Percentiles rank a stretch among this genome's conserved stretches.
Evolutionary conservation across 2,113 vertebrate genomes (phyloP).

Genomic region (Gavialis gangeticus): DNA sequence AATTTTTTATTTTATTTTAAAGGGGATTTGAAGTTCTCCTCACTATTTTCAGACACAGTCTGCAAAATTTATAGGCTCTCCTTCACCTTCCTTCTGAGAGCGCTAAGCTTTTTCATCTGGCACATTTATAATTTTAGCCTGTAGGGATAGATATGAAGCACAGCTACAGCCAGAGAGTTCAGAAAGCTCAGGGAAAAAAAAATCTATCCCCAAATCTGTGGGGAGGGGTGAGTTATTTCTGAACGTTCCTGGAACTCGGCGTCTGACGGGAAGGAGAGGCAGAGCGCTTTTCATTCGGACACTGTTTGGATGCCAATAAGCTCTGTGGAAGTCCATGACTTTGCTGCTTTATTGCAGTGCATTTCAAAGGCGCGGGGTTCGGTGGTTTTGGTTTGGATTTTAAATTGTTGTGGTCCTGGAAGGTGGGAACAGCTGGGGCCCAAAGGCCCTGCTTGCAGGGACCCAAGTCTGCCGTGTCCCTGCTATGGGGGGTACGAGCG

Average conservation of each 20-base stretch:
- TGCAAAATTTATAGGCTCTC: conserved; percentile 66
- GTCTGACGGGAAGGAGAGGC: not conserved
- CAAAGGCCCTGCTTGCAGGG: not conserved
- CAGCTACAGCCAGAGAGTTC: rapidly evolving
- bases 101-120: conserved; percentile 30
- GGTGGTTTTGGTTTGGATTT: not conserved
- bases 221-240: not conserved
- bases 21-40: conserved; percentile 56
- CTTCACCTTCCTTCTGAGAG: conserved; percentile 51
- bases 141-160: not conserved
- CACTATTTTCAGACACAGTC: conserved; percentile 25
- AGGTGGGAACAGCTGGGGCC: too few species aligned
- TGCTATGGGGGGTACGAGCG: not conserved
- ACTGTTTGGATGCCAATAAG: not conserved
- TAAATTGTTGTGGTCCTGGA: too few species aligned
- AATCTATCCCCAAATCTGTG: not conserved
- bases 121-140: conserved; percentile 15
- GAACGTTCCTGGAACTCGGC: not conserved
- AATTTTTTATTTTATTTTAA: not conserved
- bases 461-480: not conserved
- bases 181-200: not conserved
- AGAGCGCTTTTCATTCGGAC: not conserved
- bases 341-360: not conserved
- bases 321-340: not conserved
- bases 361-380: not conserved